Conservation (phyloP, 1,140 invertebrate species). For the Drosophila teissieri region DNA sequence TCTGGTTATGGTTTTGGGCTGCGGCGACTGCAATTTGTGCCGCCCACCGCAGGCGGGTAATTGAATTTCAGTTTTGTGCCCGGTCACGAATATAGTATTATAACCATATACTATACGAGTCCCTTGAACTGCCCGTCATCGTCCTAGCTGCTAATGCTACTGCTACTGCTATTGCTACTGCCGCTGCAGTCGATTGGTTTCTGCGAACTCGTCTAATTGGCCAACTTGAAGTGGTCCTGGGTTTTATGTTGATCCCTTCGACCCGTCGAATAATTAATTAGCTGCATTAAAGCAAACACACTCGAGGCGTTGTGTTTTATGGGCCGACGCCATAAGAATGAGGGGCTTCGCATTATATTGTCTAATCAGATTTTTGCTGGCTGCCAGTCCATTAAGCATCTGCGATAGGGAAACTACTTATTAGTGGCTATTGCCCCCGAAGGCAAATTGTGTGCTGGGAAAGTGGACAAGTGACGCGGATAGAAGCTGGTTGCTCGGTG, state of each 20-base stretch:
- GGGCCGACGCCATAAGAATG: constrained; percentile 32
- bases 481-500: neutral
- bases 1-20: constrained; percentile 40
- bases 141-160: neutral
- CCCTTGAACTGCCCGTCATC: constrained; percentile 25
- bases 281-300: constrained; percentile 46
- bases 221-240: constrained; percentile 12
- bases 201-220: constrained; percentile 40
- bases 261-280: constrained; percentile 59
- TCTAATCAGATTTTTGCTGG: constrained; percentile 43
- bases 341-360: constrained; percentile 19
- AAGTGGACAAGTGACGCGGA: constrained; percentile 34
- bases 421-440: neutral
- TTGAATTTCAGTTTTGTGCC: constrained; percentile 57
- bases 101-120: constrained; percentile 12
- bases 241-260: constrained; percentile 50
- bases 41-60: constrained; percentile 47
- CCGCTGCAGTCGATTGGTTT: constrained; percentile 47
- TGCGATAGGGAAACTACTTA: constrained; percentile 23
- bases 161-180: constrained; percentile 5
- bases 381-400: constrained; percentile 31
- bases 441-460: constrained; percentile 24
- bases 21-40: constrained; percentile 59
- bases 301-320: constrained; percentile 61
- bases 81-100: constrained; percentile 8